phyloP scores from a whole-genome alignment of 2,113 vertebrate genomes.

The Rostratula benghalensis region DNA sequence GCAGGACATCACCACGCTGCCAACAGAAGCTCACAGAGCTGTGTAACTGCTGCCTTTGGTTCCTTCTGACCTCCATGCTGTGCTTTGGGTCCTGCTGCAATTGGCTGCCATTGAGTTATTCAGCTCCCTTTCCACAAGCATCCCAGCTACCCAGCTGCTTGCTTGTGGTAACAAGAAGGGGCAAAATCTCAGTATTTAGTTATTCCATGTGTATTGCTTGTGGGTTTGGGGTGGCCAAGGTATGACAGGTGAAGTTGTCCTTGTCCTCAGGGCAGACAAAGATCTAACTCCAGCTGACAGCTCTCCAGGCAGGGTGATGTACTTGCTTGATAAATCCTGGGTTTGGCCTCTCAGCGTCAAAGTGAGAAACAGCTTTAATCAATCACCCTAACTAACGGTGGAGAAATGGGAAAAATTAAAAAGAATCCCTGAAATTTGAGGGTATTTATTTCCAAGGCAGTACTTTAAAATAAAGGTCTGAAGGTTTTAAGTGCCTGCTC shows the following conservation, averaged over 20 bases:
- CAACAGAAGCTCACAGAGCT: neutral
- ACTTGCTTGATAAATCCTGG: neutral
- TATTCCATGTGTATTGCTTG: neutral
- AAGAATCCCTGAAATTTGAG: neutral
- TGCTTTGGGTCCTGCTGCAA: neutral
- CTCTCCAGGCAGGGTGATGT: neutral
- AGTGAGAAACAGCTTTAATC: neutral
- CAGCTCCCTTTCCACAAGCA: neutral
- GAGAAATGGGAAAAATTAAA: neutral
- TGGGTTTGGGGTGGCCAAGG: neutral
- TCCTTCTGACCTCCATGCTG: neutral
- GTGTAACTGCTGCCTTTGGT: neutral
- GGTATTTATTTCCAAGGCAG: neutral
- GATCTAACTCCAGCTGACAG: neutral
- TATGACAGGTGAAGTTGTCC: neutral
- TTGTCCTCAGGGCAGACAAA: neutral
- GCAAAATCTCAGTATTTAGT: neutral
- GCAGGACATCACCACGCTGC: accelerated
- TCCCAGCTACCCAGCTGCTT: neutral
- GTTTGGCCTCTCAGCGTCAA: neutral
- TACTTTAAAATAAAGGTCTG: neutral
- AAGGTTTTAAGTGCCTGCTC: neutral
- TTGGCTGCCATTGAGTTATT: neutral
- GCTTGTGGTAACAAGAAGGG: neutral
- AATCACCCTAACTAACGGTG: too few species aligned